A percentile compares a stretch with the other conserved stretches of the same genome.
These are phyloP conservation scores for Cotesia vestalis DNA, from an alignment of 1,140 invertebrate species.

Conservation along the genomic window DNA sequence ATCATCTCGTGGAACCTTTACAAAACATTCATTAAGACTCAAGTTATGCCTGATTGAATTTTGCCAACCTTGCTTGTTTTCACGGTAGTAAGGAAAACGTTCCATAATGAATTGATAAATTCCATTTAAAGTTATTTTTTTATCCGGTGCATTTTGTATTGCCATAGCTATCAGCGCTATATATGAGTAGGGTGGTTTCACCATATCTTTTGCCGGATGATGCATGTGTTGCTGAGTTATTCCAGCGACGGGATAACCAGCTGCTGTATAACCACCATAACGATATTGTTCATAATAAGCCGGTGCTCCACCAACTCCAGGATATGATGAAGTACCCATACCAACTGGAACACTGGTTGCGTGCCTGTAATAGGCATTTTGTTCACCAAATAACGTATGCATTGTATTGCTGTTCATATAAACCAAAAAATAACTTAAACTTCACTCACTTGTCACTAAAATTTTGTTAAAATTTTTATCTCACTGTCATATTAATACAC, in stretches of 20 bases:
- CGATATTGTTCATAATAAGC: conserved; percentile 65
- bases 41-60: conserved; percentile 97
- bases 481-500: too few species aligned
- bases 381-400: conserved; percentile 89
- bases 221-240: conserved; percentile 74
- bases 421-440: neutral
- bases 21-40: conserved; percentile 98
- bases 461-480: too few species aligned
- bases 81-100: conserved; percentile 95
- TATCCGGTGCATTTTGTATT: conserved; percentile 91
- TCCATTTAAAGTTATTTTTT: conserved; percentile 95
- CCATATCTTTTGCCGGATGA: conserved; percentile 81
- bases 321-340: conserved; percentile 58
- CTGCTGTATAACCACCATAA: conserved; percentile 65
- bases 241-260: conserved; percentile 65
- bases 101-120: conserved; percentile 99
- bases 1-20: conserved; percentile 91
- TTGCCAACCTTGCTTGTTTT: conserved; percentile 96
- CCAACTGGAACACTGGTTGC: conserved; percentile 59
- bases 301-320: conserved; percentile 55
- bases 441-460: neutral
- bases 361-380: conserved; percentile 77
- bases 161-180: conserved; percentile 99
- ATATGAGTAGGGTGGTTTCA: conserved; percentile 98
- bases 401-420: conserved; percentile 64